These are phyloP conservation scores for Eurystomus glaucurus DNA, from an alignment of 2,797 vertebrate genomes.

Conservation along the genomic window DNA sequence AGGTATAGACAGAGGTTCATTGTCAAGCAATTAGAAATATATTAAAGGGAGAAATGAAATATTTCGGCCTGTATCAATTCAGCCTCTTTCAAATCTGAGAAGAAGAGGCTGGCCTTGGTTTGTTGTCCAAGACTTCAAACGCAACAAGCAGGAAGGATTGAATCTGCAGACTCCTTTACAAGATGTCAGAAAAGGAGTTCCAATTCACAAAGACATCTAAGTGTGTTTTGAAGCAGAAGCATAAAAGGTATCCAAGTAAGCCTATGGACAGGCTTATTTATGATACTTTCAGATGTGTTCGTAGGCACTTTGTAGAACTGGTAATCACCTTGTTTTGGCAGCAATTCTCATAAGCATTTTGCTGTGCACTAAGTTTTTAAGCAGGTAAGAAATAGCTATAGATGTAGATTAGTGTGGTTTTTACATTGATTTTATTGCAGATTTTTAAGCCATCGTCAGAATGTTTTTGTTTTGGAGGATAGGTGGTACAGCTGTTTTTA, in stretches of 20 bases:
- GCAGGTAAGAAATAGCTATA: neutral
- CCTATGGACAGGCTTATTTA: neutral
- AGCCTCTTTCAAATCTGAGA: no score
- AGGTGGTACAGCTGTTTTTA: neutral
- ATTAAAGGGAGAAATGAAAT: neutral
- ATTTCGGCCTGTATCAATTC: neutral
- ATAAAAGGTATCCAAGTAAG: neutral
- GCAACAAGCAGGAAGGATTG: neutral
- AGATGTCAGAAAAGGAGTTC: neutral
- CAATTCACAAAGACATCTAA: neutral
- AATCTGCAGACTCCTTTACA: neutral
- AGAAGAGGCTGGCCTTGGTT: neutral
- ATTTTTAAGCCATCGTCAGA: neutral
- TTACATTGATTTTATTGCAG: neutral
- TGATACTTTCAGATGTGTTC: neutral
- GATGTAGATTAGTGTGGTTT: neutral
- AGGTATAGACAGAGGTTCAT: rapidly evolving
- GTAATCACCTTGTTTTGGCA: neutral
- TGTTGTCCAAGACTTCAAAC: neutral
- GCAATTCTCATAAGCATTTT: neutral
- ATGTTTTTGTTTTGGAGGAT: neutral
- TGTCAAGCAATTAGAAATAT: neutral
- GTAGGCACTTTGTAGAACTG: neutral
- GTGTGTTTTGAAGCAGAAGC: neutral
- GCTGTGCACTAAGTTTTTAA: neutral